Base-by-base conservation (phyloP, 2,888 invertebrate genomes). In the Scaptomyza polygonia region DNA sequence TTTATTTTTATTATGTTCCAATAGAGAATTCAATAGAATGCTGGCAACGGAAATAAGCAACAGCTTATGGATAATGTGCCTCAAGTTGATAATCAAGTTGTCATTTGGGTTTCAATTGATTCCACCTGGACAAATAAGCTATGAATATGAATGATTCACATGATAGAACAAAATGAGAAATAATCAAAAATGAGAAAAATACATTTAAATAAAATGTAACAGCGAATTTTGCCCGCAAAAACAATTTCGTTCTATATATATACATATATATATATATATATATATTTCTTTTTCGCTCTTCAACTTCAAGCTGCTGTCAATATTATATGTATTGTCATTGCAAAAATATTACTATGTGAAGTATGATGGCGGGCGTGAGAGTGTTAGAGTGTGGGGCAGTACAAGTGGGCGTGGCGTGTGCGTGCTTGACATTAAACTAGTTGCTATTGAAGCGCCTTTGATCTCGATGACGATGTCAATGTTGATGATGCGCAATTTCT, bases 261-360 rank as follows among this genome's bases (percentile, higher is more conserved):
- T n/a, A n/a, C n/a, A n/a, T n/a, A n/a, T n/a, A n/a, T n/a, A n/a
- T n/a, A n/a, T n/a, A n/a, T n/a, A n/a, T n/a, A n/a, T 47, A 63
- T 44, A 57, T 64, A 44, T 39, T 57, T 39, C 39, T 8, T 16
- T 57, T 36, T 45, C 49, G 25, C 29, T 62, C 16, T 56, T 44
- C 48, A 25, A n/a, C 11, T 3, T 25, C 25, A 16, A 36, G 36
- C 30, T 67, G 58, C 54, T 67, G 69, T 47, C 86, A 79, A 70
- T 77, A 73, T 77, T 70, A 73, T 70, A 66, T 80, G 77, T 77
- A 81, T 86, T 82, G 87, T 84, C 81, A 84, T 81, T 76, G 72
- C 51, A 48, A 58, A 61, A 68, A 72, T 69, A 59, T 61, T 43
- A 47, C 44, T 40, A 40, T 54, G 44, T 34, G 57, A 12, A 14